A percentile compares a stretch with the other conserved stretches of the same genome.
Evolutionary conservation across 2,888 invertebrate genomes (phyloP).

Genomic region (Callimorpha dominula): DNA sequence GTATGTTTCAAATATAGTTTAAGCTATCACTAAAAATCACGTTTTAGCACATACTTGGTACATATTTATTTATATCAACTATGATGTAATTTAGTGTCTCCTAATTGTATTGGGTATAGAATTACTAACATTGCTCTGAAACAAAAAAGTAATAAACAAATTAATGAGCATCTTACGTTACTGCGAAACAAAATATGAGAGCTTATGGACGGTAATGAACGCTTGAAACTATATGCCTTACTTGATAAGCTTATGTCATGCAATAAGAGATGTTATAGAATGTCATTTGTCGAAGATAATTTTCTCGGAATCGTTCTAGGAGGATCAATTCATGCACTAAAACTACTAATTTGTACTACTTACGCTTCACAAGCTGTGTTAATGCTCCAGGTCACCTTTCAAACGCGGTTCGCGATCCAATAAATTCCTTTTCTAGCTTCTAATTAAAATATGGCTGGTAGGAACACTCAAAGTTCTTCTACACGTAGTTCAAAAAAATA

Average conservation of each 20-base stretch:
- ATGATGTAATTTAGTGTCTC: neutral
- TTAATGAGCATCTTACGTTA: neutral
- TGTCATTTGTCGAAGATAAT: neutral
- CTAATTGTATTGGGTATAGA: neutral
- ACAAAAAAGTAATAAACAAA: neutral
- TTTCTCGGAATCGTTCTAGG: neutral
- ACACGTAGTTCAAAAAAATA: no score
- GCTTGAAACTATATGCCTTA: neutral
- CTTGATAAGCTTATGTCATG: neutral
- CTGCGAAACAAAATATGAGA: neutral
- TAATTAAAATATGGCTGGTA: no score
- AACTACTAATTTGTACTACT: no score
- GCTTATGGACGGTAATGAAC: neutral
- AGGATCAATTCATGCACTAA: neutral
- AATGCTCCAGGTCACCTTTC: no score
- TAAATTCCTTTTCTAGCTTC: no score
- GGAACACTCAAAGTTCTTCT: no score
- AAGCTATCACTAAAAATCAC: no score
- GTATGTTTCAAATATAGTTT: no score
- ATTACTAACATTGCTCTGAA: no score
- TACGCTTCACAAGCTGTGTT: no score
- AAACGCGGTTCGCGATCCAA: no score
- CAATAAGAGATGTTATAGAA: neutral
- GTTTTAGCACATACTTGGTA: no score
- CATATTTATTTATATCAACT: neutral